Evolutionary conservation across 1,140 invertebrate species (phyloP).

Genomic region (Apocrypta bakeri): DNA sequence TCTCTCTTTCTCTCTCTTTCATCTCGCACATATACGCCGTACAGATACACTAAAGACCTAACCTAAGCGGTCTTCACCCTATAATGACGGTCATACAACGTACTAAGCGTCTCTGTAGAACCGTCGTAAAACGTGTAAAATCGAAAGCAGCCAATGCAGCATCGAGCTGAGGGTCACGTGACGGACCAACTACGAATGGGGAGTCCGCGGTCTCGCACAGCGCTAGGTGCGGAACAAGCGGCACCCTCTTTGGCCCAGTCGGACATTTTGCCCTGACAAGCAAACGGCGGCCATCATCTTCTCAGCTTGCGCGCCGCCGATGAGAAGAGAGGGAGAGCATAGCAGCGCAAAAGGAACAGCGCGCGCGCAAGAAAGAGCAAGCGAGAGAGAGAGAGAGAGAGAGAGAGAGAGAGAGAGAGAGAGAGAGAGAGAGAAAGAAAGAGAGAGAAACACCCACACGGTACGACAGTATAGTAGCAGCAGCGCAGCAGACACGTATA

Average conservation of each 20-base stretch:
- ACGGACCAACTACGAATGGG: not conserved
- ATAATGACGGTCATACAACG: not conserved
- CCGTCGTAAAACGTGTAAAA: not conserved
- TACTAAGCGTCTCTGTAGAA: not conserved
- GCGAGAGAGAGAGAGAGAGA: not conserved
- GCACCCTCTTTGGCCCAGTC: not conserved
- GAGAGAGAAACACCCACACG: slow-evolving; percentile 11
- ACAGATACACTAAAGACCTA: not conserved
- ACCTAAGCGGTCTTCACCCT: slow-evolving; percentile 11
- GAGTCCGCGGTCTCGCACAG: not conserved
- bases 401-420: slow-evolving; percentile 15
- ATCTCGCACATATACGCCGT: not conserved
- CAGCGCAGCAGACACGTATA: not conserved
- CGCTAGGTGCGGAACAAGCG: not conserved
- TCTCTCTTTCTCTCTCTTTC: too few species aligned
- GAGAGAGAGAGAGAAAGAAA: not conserved
- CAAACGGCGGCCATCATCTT: not conserved
- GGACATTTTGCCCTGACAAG: not conserved
- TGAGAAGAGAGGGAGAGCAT: not conserved
- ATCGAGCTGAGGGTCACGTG: not conserved
- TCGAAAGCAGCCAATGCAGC: not conserved
- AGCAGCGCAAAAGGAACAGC: slow-evolving; percentile 31
- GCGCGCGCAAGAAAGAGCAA: not conserved
- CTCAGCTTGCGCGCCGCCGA: not conserved
- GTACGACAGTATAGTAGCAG: not conserved